Percentiles rank a stretch among this genome's conserved stretches.
Conservation (phyloP, 2,113 vertebrate species). For the Ginglymostoma cirratum region DNA sequence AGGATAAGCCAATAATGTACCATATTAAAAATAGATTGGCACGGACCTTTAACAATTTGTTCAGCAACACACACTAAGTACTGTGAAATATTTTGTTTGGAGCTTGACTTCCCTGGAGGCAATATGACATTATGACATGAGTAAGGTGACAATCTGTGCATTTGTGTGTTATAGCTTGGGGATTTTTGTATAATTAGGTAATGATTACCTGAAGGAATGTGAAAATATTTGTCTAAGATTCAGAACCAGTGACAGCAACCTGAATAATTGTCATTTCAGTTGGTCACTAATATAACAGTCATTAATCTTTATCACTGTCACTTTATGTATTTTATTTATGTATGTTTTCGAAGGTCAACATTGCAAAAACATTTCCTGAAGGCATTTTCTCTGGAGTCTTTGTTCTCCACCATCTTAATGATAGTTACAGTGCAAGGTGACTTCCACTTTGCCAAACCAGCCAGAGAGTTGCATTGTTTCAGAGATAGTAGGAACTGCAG, state of each 20-base stretch:
- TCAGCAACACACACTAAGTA: not conserved
- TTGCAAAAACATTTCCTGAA: not conserved
- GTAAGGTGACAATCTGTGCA: not conserved
- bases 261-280: not conserved
- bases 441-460: not conserved
- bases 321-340: not conserved
- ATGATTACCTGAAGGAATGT: not conserved
- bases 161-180: not conserved
- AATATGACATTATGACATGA: not conserved
- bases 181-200: slow-evolving; percentile 8
- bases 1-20: not conserved
- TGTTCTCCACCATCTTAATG: not conserved
- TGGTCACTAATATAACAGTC: not conserved
- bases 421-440: not conserved
- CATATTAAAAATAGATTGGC: not conserved
- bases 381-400: not conserved
- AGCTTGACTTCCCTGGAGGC: not conserved
- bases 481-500: no score
- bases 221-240: not conserved
- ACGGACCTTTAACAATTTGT: not conserved
- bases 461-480: not conserved
- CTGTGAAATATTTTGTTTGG: not conserved
- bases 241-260: not conserved
- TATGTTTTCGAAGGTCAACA: no score
- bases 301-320: not conserved